Percentiles rank a stretch among this genome's conserved stretches.
Conservation (phyloP, 2,113 vertebrate genomes). For the Antidorcas marsupialis region DNA sequence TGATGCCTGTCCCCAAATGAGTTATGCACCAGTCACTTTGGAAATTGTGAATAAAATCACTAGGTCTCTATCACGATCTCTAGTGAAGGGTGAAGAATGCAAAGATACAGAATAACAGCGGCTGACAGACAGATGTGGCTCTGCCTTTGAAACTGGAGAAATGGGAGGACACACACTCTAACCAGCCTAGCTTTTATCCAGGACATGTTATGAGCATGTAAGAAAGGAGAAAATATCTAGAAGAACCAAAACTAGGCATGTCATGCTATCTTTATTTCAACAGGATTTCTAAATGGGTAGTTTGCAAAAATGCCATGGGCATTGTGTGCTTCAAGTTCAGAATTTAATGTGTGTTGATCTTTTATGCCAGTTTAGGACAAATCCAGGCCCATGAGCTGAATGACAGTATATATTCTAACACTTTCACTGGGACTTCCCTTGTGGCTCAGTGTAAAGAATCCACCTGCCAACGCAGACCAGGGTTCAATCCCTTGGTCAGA, state of each 20-base stretch:
- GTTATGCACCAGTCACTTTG: neutral
- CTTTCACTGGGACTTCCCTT: neutral
- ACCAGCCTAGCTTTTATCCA: neutral
- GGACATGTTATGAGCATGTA: neutral
- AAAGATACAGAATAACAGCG: neutral
- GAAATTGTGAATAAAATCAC: neutral
- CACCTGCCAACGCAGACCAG: neutral
- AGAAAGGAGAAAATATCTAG: neutral
- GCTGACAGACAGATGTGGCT: neutral
- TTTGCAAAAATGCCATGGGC: neutral
- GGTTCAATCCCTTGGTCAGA: neutral
- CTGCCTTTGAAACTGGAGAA: neutral
- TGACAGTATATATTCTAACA: neutral
- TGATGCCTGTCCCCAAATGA: neutral
- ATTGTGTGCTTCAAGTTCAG: neutral
- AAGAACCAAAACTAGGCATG: neutral
- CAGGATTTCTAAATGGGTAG: neutral
- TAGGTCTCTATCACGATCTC: neutral
- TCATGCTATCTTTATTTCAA: neutral
- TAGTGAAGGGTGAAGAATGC: neutral
- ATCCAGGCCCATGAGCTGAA: neutral
- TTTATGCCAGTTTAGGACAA: neutral
- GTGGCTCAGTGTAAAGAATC: neutral
- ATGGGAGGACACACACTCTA: rapidly evolving
- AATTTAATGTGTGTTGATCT: neutral